These are phyloP conservation scores for Gymnobelideus leadbeateri DNA, from an alignment of 2,113 vertebrate species.

Conservation along the genomic window DNA sequence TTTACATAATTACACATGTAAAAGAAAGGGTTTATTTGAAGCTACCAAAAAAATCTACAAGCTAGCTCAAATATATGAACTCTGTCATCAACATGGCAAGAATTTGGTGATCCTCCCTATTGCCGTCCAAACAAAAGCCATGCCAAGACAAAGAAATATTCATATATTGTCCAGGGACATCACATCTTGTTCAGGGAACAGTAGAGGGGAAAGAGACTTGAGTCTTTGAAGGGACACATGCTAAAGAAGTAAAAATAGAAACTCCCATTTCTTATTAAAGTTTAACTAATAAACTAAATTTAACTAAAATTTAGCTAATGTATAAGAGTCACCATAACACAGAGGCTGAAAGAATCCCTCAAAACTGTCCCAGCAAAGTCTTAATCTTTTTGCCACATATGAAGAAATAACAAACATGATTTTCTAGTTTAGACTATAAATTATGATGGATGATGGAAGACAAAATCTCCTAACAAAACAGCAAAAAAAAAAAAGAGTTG, in stretches of 20 bases:
- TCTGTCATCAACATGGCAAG: neutral
- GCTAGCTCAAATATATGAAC: neutral
- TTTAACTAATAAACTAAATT: neutral
- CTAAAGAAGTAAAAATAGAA: neutral
- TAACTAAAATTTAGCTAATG: neutral
- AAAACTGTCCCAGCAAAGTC: neutral
- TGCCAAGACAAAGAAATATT: neutral
- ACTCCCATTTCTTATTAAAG: neutral
- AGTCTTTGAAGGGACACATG: neutral
- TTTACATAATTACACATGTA: too few species aligned
- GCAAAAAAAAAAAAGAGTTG: neutral
- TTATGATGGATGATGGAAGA: neutral
- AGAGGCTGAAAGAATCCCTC: neutral
- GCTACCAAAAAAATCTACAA: neutral
- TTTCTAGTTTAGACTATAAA: neutral
- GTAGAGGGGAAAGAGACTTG: neutral
- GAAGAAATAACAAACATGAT: neutral
- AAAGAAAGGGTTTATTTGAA: too few species aligned
- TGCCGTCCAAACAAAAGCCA: neutral
- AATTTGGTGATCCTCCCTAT: neutral
- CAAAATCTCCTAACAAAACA: neutral
- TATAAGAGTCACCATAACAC: neutral
- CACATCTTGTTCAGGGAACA: neutral
- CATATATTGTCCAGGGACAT: neutral
- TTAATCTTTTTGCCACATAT: neutral